Conservation (phyloP, 1,140 invertebrate species). For the Arion vulgaris region DNA sequence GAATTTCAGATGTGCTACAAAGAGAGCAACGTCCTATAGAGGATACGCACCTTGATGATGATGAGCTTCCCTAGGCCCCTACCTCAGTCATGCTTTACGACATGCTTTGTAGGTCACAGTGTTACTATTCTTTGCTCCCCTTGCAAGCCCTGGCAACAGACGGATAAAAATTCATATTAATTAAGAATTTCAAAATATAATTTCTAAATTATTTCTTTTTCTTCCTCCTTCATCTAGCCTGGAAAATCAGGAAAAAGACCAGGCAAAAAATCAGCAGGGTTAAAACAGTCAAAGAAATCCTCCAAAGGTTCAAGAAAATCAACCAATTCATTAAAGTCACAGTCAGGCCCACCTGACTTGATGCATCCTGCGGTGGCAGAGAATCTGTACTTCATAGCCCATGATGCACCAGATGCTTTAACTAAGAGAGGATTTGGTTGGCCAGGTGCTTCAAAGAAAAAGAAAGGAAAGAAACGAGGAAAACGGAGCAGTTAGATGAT, state of each 20-base stretch:
- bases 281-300: constrained; percentile 47
- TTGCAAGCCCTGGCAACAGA: no score
- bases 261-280: constrained; percentile 55
- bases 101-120: no score
- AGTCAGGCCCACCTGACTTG: constrained; percentile 58
- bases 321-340: constrained; percentile 54
- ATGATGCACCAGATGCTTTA: constrained; percentile 64
- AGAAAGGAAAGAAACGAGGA: constrained; percentile 52
- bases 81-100: no score
- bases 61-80: no score
- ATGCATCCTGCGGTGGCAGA: constrained; percentile 62
- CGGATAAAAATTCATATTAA: no score
- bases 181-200: no score
- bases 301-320: constrained; percentile 53
- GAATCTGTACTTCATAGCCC: constrained; percentile 68
- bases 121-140: no score
- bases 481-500: constrained; percentile 53
- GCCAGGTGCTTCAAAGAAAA: constrained; percentile 53
- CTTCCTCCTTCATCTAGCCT: constrained; percentile 19
- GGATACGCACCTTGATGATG: no score
- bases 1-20: no score
- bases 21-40: no score
- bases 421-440: constrained; percentile 62
- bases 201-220: no score
- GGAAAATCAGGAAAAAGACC: constrained; percentile 62